Evolutionary conservation across 2,113 vertebrate species (phyloP).

Genomic region (Empidonax traillii): DNA sequence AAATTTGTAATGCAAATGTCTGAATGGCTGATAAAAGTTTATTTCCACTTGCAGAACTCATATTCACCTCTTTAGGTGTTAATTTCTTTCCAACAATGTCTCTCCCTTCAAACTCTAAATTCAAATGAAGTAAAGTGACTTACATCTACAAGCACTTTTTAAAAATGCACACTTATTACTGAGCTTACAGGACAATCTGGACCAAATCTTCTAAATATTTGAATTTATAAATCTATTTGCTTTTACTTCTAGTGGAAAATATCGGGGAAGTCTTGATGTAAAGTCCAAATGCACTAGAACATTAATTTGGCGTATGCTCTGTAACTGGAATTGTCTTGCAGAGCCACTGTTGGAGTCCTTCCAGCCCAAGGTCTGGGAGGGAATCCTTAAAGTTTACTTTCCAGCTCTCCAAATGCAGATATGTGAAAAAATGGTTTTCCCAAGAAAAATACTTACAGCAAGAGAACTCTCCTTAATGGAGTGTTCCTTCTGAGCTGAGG

Average conservation of each 20-base stretch:
- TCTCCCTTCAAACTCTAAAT: background rate
- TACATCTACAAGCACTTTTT: background rate
- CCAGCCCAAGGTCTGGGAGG: background rate
- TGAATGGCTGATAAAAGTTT: background rate
- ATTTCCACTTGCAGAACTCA: background rate
- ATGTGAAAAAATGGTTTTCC: background rate
- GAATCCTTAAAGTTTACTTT: background rate
- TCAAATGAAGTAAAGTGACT: background rate
- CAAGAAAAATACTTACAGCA: background rate
- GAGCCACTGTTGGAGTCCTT: background rate
- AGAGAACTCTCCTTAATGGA: background rate
- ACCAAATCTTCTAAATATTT: background rate
- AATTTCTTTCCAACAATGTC: background rate
- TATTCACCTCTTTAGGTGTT: background rate
- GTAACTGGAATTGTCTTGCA: background rate
- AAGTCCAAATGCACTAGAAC: background rate
- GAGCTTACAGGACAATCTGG: background rate
- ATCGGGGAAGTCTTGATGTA: background rate
- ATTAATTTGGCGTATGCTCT: background rate
- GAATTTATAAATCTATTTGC: background rate
- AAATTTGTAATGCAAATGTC: background rate
- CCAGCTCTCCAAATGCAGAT: background rate
- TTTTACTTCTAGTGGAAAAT: background rate
- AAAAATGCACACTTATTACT: background rate
- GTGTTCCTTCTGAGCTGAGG: background rate